Base-by-base conservation (phyloP, 2,888 invertebrate genomes). In the Rhagophthalmus giganteus region DNA sequence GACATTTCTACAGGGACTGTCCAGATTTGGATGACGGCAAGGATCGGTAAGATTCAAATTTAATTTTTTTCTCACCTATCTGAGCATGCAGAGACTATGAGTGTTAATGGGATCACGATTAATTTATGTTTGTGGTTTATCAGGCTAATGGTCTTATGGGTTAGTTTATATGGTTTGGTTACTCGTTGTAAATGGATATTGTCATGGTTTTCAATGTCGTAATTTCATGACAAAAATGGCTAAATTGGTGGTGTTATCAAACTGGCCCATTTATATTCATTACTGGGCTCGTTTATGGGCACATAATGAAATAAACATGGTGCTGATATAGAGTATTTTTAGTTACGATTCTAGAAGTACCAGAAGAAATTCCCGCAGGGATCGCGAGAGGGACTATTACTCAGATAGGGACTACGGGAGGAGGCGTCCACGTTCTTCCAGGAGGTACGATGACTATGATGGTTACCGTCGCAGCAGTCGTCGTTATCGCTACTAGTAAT, bases 1-100 rank as follows among this genome's bases (percentile, higher is more conserved):
- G 81, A 6, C 81, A 81, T 63, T 81, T 81, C 66, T 80, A 80
- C 41, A 67, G 81, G 41, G 80, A 81, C 63, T 81, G 81, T 58
- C 76, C 76, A 0, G 77, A 77, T 42, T 60, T 73, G 55, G 71
- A 70, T 42, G 72, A 71, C 16, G 68, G 71, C 20, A 66, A 71
- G 48, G 69, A 71, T 48, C 66, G 72, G 70, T 71, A 68, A 61
- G 49, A 46, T 59, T 56, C 60, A 39, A 53, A 40, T 59, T 41
- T 55, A 35, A 26, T 26, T 46, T 27, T 26, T 26, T 20, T 16
- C 31, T 25, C 5, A 10, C 26, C 10, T 24, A 11, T 27, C 33
- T 8, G 31, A 39, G 51, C 51, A 52, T 54, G 47, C 31, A 26
- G 34, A 44, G 42, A 39, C 42, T 41, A 32, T 39, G 34, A 34